Base-by-base conservation (phyloP, 1,140 invertebrate species). In the Mycetomoellerius zeteki region DNA sequence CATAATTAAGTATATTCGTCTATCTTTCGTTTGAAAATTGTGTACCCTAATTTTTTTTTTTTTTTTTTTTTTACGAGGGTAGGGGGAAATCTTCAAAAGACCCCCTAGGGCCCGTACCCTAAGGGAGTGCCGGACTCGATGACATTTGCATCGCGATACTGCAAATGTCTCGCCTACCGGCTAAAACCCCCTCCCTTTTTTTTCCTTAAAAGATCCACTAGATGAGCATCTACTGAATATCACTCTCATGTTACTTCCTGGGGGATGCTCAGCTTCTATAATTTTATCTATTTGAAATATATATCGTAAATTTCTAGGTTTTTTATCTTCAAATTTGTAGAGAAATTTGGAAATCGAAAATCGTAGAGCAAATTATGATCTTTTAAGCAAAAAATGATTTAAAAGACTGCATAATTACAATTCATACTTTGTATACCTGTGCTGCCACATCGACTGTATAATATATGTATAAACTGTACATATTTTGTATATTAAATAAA, bases 401-500 rank as follows among this genome's bases (percentile, higher is more conserved):
- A 43, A 67, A 67, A 67, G 64, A 67, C 64, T 67, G 64, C 4
- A 47, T 67, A 3, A 19, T 67, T 67, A 47, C 64, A 10, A 67
- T 67, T 67, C 64, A 67, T 43, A 67, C 64, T 67, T 67, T 67
- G 64, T 67, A 67, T 67, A 43, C 64, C 33, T 67, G 33, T 67
- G 64, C 64, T 67, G 64, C 64, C 64, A 43, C 37, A 43, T 67
- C 64, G 64, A 67, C 8, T 67, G 64, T 67, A 67, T 43, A 21
- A 67, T 67, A 67, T 21, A 67, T 67, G 64, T 67, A 67, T 67
- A 67, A 67, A 67, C 10, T 37, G 62, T 65, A 67, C 12, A 67
- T 67, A 67, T 67, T 67, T 67, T 67, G 64, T 67, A 67, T 67
- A 67, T 67, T 67, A 67, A 67, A 67, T 67, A 67, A 67, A 67